phyloP scores from a whole-genome alignment of 2,797 vertebrate species.

The Cetoscarus ocellatus region DNA sequence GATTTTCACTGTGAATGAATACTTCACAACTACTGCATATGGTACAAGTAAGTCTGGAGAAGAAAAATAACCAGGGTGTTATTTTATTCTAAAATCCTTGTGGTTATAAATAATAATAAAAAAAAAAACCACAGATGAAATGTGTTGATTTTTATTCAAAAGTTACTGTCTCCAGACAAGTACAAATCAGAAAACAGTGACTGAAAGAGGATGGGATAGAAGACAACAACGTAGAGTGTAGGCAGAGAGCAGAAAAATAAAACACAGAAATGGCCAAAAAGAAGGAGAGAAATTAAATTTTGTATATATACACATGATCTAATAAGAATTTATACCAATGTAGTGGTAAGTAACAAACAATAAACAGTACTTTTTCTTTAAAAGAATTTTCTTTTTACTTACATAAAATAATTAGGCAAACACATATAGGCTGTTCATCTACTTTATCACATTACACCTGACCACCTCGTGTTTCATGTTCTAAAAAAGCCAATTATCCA shows the following conservation, averaged over 20 bases:
- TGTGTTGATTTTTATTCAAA: constrained; percentile 99
- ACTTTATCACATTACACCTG: constrained; percentile 84
- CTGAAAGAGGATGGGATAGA: constrained; percentile 97
- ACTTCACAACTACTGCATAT: neutral
- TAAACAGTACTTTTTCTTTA: constrained; percentile 93
- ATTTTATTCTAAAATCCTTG: neutral
- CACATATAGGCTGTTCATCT: constrained; percentile 84
- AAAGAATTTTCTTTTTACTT: constrained; percentile 84
- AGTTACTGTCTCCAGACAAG: constrained; percentile 99
- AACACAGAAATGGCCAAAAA: constrained; percentile 79
- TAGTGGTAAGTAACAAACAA: constrained; percentile 98
- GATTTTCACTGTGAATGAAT: neutral
- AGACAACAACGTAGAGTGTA: constrained; percentile 92
- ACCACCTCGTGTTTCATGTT: constrained; percentile 91
- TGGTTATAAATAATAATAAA: constrained; percentile 34
- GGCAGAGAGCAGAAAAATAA: constrained; percentile 77
- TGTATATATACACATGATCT: constrained; percentile 92
- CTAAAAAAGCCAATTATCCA: constrained; percentile 92
- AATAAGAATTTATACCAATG: constrained; percentile 99
- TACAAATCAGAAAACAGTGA: constrained; percentile 99
- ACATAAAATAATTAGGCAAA: constrained; percentile 88
- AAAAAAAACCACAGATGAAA: constrained; percentile 85
- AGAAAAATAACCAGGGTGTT: no score
- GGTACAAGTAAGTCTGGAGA: neutral
- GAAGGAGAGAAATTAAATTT: constrained; percentile 79